phyloP scores from a whole-genome alignment of 2,888 invertebrate species.

The Petrolisthes manimaculis region DNA sequence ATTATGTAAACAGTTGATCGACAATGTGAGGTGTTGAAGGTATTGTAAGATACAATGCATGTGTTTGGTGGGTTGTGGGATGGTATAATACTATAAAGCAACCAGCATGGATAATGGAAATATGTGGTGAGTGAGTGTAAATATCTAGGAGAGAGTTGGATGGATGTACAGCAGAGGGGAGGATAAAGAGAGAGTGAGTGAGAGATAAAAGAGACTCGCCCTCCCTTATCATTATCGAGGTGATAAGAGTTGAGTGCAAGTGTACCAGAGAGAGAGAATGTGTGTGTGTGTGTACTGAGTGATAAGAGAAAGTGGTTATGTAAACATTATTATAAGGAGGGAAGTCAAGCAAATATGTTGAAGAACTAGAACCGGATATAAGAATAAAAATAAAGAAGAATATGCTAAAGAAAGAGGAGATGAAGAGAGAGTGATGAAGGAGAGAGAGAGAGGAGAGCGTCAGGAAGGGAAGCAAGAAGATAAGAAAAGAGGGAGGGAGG shows the following conservation, averaged over 20 bases:
- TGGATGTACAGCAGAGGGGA: neutral
- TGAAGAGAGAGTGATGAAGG: neutral
- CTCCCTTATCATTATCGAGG: neutral
- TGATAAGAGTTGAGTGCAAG: conserved; percentile 22
- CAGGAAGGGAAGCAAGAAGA: neutral
- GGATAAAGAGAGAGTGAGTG: conserved; percentile 9
- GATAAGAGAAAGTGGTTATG: neutral
- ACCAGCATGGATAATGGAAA: too few species aligned
- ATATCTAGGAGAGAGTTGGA: too few species aligned
- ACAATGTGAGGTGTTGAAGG: too few species aligned
- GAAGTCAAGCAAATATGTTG: too few species aligned
- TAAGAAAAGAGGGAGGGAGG: neutral
- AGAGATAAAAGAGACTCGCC: neutral
- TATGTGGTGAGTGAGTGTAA: too few species aligned
- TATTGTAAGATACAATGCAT: too few species aligned
- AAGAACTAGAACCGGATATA: too few species aligned
- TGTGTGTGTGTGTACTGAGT: conserved; percentile 3
- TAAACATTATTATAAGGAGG: too few species aligned
- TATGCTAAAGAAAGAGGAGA: neutral
- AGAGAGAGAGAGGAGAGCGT: neutral
- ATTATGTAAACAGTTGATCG: too few species aligned
- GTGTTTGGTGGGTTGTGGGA: too few species aligned
- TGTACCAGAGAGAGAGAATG: conserved; percentile 18
- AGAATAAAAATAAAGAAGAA: too few species aligned
- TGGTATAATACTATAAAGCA: too few species aligned